Base-by-base conservation (phyloP, 2,888 invertebrate species). In the Caenorhabditis afra region DNA sequence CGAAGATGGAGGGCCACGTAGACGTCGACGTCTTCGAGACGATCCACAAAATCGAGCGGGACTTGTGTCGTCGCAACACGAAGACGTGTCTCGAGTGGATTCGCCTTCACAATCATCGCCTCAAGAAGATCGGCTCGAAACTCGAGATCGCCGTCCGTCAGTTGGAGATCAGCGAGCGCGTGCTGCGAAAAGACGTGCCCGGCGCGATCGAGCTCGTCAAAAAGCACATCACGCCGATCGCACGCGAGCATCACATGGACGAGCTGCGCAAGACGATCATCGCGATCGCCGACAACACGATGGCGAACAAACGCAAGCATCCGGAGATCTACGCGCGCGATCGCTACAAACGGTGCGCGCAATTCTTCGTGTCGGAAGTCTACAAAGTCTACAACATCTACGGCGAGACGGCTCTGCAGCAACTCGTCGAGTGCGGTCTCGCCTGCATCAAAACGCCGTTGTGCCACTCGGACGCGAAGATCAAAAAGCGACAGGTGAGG, bases 171-270 rank as follows among this genome's bases (percentile, higher is more conserved):
- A 94, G 99, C 41, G 98, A 98, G 91, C 91, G 97, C 62, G 94
- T 99, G 5, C 57, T 80, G 75, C 93, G 93, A 11, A 95, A 96
- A 90, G 93, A 94, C 75, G 93, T 96, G 55, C 92, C 96, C 83
- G 97, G 97, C 79, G 98, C 98, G 12, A 95, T 99, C 1, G 94
- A 91, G 92, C 93, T 97, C 92, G 96, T 97, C 0, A 93, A 96
- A 87, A 97, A 96, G 91, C 94, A 95, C 91, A 96, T 98, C 91
- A 22, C 59, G 4, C 64, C 76, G 29, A 39, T 76, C 39, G 45
- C 62, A 0, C 75, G 70, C 94, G 95, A 0, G 8, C 39, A 45
- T 1, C 65, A 57, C 22, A 5, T 50, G 4, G 52, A 41, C 0
- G 65, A 65, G 39, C 37, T 74, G 65, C 50, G 41, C 4, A 50